Evolutionary conservation across 2,113 vertebrate genomes (phyloP).

Genomic region (Cercopithecus mona): DNA sequence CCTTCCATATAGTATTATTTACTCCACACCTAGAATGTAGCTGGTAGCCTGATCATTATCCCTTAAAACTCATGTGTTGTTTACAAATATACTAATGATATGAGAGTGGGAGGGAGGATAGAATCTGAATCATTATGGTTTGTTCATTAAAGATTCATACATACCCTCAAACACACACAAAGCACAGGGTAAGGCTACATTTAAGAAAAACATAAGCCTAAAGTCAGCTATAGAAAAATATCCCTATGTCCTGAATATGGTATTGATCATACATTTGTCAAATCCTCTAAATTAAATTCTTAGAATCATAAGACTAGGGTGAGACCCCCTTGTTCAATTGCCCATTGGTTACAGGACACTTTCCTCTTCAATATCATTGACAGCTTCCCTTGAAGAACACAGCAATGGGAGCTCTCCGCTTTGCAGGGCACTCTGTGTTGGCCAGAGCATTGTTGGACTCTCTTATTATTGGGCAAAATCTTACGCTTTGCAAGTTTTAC

Average conservation of each 20-base stretch:
- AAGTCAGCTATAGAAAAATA: background rate
- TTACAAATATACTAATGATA: background rate
- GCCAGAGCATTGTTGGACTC: background rate
- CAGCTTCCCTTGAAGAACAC: background rate
- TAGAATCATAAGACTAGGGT: background rate
- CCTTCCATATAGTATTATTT: background rate
- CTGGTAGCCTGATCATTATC: background rate
- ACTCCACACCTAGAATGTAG: background rate
- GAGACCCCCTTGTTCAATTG: background rate
- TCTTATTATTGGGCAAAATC: background rate
- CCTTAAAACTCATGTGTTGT: background rate
- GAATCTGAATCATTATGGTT: background rate
- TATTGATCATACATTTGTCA: background rate
- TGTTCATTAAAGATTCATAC: background rate
- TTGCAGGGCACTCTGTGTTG: background rate
- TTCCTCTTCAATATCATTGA: fast-evolving
- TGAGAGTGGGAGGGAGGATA: background rate
- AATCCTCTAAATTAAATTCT: slow-evolving; percentile 3
- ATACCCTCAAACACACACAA: background rate
- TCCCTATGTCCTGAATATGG: background rate
- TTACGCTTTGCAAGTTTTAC: background rate
- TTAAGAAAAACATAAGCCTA: background rate
- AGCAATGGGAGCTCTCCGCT: background rate
- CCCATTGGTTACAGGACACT: background rate
- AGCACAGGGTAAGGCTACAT: background rate